Percentiles rank a stretch among this genome's conserved stretches.
phyloP scores from a whole-genome alignment of 2,888 invertebrate species.

The Andrena camellia region DNA sequence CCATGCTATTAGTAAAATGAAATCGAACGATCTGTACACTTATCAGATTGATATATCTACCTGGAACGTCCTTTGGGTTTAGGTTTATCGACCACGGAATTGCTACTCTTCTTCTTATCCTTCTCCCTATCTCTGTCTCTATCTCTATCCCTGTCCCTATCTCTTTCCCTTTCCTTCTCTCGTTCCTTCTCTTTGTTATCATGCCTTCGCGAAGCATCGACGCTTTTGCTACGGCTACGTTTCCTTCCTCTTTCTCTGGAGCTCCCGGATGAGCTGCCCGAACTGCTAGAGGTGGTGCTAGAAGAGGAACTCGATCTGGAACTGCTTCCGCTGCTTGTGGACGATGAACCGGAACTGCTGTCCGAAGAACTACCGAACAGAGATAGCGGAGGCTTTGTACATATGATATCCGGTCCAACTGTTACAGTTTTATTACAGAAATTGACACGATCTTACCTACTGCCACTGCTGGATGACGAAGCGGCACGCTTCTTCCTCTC shows the following conservation, averaged over 20 bases:
- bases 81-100: conserved; percentile 81
- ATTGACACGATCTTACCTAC: conserved; percentile 86
- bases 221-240: conserved; percentile 83
- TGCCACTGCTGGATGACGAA: conserved; percentile 93
- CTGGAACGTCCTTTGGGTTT: conserved; percentile 83
- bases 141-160: conserved; percentile 84
- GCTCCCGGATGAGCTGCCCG: conserved; percentile 87
- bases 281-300: conserved; percentile 92
- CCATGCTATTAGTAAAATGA: not conserved
- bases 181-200: conserved; percentile 85
- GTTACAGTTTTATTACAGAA: not conserved
- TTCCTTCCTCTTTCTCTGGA: conserved; percentile 89
- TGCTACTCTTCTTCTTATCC: conserved; percentile 83
- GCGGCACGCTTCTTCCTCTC: conserved; percentile 91
- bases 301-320: conserved; percentile 91
- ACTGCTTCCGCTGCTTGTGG: conserved; percentile 86
- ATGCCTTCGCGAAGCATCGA: conserved; percentile 82
- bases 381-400: not conserved
- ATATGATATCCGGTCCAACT: not conserved
- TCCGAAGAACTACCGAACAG: conserved; percentile 89
- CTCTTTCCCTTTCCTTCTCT: conserved; percentile 85
- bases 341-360: conserved; percentile 89
- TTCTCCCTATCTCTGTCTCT: conserved; percentile 83
- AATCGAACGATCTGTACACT: not conserved
- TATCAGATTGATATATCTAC: conserved; percentile 30